phyloP scores from a whole-genome alignment of 1,140 invertebrate genomes.

The Papilio glaucus region DNA sequence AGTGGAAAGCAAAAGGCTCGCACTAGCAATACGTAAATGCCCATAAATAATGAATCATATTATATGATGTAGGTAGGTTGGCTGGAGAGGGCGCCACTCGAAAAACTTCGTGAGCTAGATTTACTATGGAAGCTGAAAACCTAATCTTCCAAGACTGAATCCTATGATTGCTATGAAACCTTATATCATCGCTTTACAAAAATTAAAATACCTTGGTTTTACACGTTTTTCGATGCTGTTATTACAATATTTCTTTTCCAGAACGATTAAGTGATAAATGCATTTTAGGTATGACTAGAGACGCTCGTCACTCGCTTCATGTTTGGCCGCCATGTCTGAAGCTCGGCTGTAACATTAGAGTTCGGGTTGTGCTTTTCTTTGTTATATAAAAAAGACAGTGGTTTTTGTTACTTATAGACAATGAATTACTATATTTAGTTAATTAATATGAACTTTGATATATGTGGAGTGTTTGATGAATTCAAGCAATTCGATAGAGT shows the following conservation, averaged over 20 bases:
- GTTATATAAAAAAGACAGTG: slow-evolving; percentile 78
- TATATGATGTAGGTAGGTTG: neutral
- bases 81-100: slow-evolving; percentile 34
- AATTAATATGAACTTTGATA: slow-evolving; percentile 71
- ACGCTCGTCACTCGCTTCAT: slow-evolving; percentile 74
- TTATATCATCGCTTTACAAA: slow-evolving; percentile 65
- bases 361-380: slow-evolving; percentile 79
- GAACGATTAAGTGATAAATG: slow-evolving; percentile 65
- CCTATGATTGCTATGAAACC: slow-evolving; percentile 68
- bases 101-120: slow-evolving; percentile 42
- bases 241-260: slow-evolving; percentile 76
- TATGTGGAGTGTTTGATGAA: slow-evolving; percentile 74
- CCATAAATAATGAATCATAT: slow-evolving; percentile 18
- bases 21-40: slow-evolving; percentile 7
- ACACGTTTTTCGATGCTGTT: slow-evolving; percentile 64
- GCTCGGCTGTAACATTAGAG: slow-evolving; percentile 74
- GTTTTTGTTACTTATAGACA: slow-evolving; percentile 68
- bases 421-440: slow-evolving; percentile 67
- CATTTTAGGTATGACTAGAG: slow-evolving; percentile 70
- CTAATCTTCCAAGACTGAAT: slow-evolving; percentile 64
- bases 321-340: slow-evolving; percentile 81
- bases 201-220: slow-evolving; percentile 67
- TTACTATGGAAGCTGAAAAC: slow-evolving; percentile 47
- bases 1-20: neutral
- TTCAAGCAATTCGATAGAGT: slow-evolving; percentile 75